A percentile compares a stretch with the other conserved stretches of the same genome.
These are phyloP conservation scores for Morelia viridis DNA, from an alignment of 2,797 vertebrate genomes.

Conservation along the genomic window DNA sequence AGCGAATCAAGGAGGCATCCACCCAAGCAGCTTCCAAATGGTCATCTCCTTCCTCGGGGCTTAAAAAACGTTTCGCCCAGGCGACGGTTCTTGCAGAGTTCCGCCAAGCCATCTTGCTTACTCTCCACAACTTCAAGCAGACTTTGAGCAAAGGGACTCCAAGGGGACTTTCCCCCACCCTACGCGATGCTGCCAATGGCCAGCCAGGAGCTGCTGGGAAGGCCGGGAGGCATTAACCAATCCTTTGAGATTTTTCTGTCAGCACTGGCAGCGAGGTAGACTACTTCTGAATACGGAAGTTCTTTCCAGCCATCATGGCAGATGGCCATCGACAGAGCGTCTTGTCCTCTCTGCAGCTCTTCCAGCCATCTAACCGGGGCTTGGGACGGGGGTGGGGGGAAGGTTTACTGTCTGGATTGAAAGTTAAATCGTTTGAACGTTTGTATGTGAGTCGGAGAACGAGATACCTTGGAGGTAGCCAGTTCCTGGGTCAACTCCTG, in stretches of 20 bases:
- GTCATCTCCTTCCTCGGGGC: no score
- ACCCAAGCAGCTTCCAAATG: no score
- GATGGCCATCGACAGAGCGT: background rate
- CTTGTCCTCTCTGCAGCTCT: no score
- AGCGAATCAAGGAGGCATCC: no score
- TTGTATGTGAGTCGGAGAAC: background rate
- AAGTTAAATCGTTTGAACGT: background rate
- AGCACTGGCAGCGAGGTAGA: background rate
- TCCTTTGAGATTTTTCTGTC: background rate
- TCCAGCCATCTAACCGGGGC: no score
- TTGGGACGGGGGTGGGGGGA: background rate
- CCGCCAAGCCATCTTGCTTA: no score
- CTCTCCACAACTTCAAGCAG: no score
- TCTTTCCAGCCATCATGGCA: background rate
- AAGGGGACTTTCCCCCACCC: no score
- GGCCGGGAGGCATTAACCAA: no score
- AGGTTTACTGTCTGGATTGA: background rate
- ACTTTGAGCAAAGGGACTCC: no score
- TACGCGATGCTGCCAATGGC: background rate
- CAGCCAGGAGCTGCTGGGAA: background rate
- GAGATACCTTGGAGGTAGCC: slow-evolving; percentile 84
- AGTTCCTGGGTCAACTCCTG: slow-evolving; percentile 92
- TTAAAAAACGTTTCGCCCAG: no score
- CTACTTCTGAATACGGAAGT: background rate
- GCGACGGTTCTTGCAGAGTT: no score